Base-by-base conservation (phyloP, 1,140 invertebrate species). In the Phymorhynchus buccinoides region DNA sequence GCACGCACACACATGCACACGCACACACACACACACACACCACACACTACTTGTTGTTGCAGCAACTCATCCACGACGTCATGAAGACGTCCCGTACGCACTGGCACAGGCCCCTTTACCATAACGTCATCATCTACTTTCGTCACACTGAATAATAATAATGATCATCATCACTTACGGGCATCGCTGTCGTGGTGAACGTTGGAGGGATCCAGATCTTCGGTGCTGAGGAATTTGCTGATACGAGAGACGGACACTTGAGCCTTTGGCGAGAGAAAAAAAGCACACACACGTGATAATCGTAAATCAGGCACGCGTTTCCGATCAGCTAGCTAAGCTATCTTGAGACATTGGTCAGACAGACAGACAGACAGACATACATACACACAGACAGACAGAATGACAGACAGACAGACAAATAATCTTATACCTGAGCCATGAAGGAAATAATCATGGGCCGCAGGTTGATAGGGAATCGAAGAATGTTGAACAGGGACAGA, bases 181-280 rank as follows among this genome's bases (percentile, higher is more conserved):
- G 82, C 73, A 22, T 85, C 68, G 32, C 82, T 41, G 37, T 90
- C 83, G 80, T 88, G 88, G 35, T 87, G 52, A 1, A 93, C 92
- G 86, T 90, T 91, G 42, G 89, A 79, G 22, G 85, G 52, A 79
- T 93, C 89, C 16, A 93, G 86, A 86, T 94, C 93, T 42, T 89
- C 89, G 56, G 84, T 80, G 27, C 89, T 88, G 39, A 94, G 88
- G 85, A 93, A 94, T 73, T 88, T 91, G 14, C 88, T 83, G n/a
- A 94, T 90, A 77, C 93, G 88, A n/a, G 86, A 86, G 30, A 93
- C 37, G 14, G 93, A 93, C 0, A 93, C 93, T 78, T 87, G 89
- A 14, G 91, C 89, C 92, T 93, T 85, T 14, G 35, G 14, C 12
- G 14, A 75, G n/a, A 68, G 30, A 66, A 48, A n/a, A n/a, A n/a